Evolutionary conservation across 2,888 invertebrate genomes (phyloP), one percentile per base, ranked within the genome.

Genomic region (Drosophila picticornis): DNA sequence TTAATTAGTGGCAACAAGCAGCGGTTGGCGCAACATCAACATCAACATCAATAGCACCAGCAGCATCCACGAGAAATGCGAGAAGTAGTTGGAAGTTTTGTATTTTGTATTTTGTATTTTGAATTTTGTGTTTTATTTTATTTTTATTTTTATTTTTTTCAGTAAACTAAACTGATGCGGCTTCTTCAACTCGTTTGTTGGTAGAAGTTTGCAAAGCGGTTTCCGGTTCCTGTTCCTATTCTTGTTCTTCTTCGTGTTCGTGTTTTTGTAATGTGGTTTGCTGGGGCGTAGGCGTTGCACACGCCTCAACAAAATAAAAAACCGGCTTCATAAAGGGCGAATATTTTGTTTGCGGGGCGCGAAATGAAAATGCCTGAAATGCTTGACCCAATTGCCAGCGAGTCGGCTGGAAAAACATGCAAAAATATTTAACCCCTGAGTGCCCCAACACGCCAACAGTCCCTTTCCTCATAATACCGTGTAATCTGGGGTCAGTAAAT

Each of bases 351-450:
- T 63, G 60, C 57, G 64, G 73, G 85, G 90, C 76, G 90, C 75
- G 85, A 90, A 90, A 82, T 84, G 83, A 73, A 81, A 81, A 81
- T 77, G 72, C 71, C 63, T 56, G 31, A 84, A 84, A 77, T 73
- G 71, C 88, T 90, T 87, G 90, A 90, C 87, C 87, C 85, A 87
- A 90, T 87, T 87, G 88, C 67, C 83, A 78, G 55, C 50, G 38
- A 57, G 77, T 56, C 48, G 27, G 61, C 40, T 62, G 40, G 51
- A 77, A 83, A 75, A 87, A 83, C 88, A 90, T 84, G 88, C 72
- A 70, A 84, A 46, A 89, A 89, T 84, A 76, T 74, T 75, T 83
- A 53, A 31, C 56, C 22, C 29, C 22, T 1, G 48, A 25, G n/a
- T 22, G 36, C n/a, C 13, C n/a, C 22, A 57, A 34, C 31, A 16